Evolutionary conservation across 2,113 vertebrate genomes (phyloP).

Genomic region (Tachysurus vachellii): DNA sequence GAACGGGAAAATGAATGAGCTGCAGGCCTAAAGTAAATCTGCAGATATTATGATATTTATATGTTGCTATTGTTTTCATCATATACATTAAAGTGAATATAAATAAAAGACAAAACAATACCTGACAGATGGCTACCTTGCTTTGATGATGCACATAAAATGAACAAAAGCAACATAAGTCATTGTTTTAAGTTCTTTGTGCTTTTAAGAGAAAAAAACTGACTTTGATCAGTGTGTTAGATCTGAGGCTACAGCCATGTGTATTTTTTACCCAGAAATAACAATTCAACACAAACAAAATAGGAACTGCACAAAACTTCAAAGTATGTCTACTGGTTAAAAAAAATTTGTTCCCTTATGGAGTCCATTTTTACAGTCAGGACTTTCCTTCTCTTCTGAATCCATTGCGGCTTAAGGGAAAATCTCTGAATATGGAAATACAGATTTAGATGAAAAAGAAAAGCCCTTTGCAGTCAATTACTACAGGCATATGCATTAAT

Average conservation of each 20-base stretch:
- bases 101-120: neutral
- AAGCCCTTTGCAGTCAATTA: neutral
- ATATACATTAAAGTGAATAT: neutral
- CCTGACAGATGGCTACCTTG: neutral
- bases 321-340: neutral
- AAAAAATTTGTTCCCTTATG: neutral
- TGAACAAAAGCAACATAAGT: neutral
- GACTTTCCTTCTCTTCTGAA: neutral
- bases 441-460: neutral
- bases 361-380: neutral
- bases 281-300: neutral
- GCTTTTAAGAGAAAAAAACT: neutral
- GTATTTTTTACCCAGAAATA: neutral
- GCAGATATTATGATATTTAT: slow-evolving; percentile 1
- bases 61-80: neutral
- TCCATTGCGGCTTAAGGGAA: neutral
- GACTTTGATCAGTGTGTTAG: slow-evolving; percentile 24
- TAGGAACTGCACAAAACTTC: neutral
- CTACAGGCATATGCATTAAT: neutral
- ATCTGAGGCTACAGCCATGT: neutral
- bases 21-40: neutral
- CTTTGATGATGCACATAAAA: slow-evolving; percentile 51
- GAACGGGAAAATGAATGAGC: neutral
- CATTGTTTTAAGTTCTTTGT: neutral
- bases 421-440: slow-evolving; percentile 15